A percentile compares a stretch with the other conserved stretches of the same genome.
phyloP scores from a whole-genome alignment of 2,797 vertebrate genomes.

The Diplodus puntazzo region DNA sequence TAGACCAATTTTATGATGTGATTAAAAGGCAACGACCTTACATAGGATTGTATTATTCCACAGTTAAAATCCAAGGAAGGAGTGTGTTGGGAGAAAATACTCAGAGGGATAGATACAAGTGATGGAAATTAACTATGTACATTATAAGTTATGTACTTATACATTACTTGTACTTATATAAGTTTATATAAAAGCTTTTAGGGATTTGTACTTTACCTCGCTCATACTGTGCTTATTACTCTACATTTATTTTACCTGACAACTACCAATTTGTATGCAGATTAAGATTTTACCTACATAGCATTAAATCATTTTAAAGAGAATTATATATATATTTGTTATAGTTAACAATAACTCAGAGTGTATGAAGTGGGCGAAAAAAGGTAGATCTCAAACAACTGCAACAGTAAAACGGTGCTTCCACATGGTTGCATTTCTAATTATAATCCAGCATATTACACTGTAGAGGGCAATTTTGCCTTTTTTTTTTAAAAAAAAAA shows the following conservation, averaged over 20 bases:
- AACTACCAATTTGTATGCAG: not conserved
- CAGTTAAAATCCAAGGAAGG: not conserved
- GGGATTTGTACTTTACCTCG: not conserved
- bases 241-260: not conserved
- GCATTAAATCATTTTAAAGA: not conserved
- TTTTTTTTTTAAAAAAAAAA: too few relatives aligned
- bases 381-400: not conserved
- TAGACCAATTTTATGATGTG: too few relatives aligned
- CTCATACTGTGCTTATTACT: not conserved
- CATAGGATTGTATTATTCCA: too few relatives aligned
- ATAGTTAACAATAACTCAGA: not conserved
- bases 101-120: too few relatives aligned
- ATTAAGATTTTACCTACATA: not conserved
- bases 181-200: not conserved
- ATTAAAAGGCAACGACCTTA: too few relatives aligned
- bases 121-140: too few relatives aligned
- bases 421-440: too few relatives aligned
- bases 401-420: not conserved
- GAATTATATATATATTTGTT: too few relatives aligned
- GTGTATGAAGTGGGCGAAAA: not conserved
- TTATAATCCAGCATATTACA: not conserved
- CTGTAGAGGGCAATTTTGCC: not conserved
- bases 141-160: not conserved
- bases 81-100: too few relatives aligned
- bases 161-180: too few relatives aligned